Evolutionary conservation across 2,888 invertebrate genomes (phyloP), one percentile per base, ranked within the genome.

Genomic region (Amaurobius ferox): DNA sequence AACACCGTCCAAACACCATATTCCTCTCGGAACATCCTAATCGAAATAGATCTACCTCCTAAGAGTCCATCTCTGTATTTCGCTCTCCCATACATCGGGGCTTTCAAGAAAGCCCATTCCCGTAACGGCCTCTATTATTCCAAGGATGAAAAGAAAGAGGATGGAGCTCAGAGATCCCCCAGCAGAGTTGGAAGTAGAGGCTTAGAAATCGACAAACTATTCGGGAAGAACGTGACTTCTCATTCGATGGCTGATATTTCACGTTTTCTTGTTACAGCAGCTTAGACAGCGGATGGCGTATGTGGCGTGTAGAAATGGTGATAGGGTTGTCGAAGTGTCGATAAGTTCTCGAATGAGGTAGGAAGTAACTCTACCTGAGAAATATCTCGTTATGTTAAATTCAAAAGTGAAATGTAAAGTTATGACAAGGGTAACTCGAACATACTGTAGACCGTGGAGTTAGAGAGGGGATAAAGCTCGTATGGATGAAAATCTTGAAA

Each of bases 1-100:
- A 79, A 79, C 55, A 66, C 61, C 48, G 16, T 62, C 71, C 19
- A 67, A 67, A 78, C 39, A 68, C 61, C 61, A 70, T 61, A 78
- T 64, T 66, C 29, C 40, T 29, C 16, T 35, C 40, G 9, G n/a
- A 6, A 55, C 40, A 23, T 9, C 13, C 40, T 44, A 16, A 28
- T 40, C 23, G 55, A 39, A 80, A 71, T 80, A 80, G 61, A 74
- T 74, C 62, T 44, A 23, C 78, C 39, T 48, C 55, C 55, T 26
- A 23, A 55, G 55, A 30, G 16, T 64, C 29, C 7, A 30, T 64
- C 64, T n/a, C 30, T 30, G 13, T 64, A 13, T 29, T n/a, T 30
- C 5, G 16, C 11, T 30, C 30, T 30, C n/a, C 55, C 30, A 16
- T 3, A 61, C 28, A 30, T 29, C 64, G 29, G 30, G 30, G 6